phyloP scores from a whole-genome alignment of 2,797 vertebrate genomes.

The Diplodus puntazzo region DNA sequence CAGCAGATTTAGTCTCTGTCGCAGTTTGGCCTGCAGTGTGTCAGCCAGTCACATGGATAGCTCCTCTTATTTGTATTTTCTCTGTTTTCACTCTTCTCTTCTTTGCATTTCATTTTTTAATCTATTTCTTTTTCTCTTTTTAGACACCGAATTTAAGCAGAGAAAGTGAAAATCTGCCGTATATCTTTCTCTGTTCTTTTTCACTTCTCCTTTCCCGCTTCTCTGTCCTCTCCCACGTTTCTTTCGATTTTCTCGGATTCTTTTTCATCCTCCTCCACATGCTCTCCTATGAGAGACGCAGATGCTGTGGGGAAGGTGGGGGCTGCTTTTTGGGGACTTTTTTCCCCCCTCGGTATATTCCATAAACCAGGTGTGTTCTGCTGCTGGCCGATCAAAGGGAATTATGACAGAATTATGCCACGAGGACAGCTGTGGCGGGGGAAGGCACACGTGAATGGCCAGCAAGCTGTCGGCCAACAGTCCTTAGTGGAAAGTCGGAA shows the following conservation, averaged over 20 bases:
- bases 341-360: constrained; percentile 8
- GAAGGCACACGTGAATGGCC: constrained; percentile 24
- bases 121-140: not conserved
- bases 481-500: constrained; percentile 23
- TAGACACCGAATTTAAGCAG: not conserved
- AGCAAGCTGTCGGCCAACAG: constrained; percentile 7
- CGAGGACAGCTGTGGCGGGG: constrained; percentile 33
- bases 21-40: constrained; percentile 9
- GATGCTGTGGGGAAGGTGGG: constrained; percentile 11
- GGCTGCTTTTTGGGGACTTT: not conserved
- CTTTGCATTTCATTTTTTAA: not conserved
- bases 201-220: constrained; percentile 2
- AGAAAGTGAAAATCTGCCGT: not conserved
- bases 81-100: constrained; percentile 1
- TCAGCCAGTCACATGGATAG: not conserved
- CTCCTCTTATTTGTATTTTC: not conserved
- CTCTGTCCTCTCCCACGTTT: constrained; percentile 46
- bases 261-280: constrained; percentile 56
- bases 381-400: constrained; percentile 53
- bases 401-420: constrained; percentile 48
- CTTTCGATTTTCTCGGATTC: constrained; percentile 19
- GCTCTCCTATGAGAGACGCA: constrained; percentile 25
- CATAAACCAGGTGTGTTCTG: constrained; percentile 31
- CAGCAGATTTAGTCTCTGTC: constrained; percentile 1
- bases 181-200: constrained; percentile 8